Evolutionary conservation across 2,113 vertebrate genomes (phyloP).

Genomic region (Catharus minimus): DNA sequence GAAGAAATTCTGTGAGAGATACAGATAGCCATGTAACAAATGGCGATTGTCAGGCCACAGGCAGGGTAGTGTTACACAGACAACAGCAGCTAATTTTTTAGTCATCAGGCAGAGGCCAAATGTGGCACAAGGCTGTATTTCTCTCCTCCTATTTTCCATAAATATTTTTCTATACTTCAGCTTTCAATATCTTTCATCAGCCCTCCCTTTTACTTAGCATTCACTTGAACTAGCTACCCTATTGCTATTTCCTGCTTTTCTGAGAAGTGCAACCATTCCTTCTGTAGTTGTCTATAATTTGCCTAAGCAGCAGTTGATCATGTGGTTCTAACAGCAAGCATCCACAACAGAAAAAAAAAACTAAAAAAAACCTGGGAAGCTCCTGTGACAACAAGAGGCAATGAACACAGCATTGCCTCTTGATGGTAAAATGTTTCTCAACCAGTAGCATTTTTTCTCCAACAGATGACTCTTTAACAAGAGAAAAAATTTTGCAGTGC

Average conservation of each 20-base stretch:
- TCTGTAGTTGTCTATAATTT: neutral
- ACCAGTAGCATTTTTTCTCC: neutral
- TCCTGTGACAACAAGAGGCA: neutral
- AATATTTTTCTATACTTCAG: neutral
- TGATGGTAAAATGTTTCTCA: neutral
- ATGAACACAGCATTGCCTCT: neutral
- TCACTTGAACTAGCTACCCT: neutral
- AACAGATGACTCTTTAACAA: neutral
- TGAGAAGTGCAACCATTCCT: neutral
- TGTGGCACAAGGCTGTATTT: neutral
- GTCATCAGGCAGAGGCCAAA: neutral
- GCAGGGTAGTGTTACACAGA: neutral
- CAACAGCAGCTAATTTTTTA: neutral
- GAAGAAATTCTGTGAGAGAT: neutral
- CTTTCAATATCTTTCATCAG: neutral
- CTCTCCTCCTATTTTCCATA: neutral
- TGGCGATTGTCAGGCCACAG: neutral
- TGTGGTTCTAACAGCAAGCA: neutral
- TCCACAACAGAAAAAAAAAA: neutral
- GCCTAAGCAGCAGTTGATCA: neutral
- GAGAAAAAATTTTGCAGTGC: fast-evolving
- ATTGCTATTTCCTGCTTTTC: neutral
- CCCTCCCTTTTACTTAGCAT: neutral
- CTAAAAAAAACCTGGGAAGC: neutral
- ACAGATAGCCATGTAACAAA: neutral